Evolutionary conservation across 2,888 invertebrate genomes (phyloP), one percentile per base, ranked within the genome.

Genomic region (Eumacrocentrus americanus): DNA sequence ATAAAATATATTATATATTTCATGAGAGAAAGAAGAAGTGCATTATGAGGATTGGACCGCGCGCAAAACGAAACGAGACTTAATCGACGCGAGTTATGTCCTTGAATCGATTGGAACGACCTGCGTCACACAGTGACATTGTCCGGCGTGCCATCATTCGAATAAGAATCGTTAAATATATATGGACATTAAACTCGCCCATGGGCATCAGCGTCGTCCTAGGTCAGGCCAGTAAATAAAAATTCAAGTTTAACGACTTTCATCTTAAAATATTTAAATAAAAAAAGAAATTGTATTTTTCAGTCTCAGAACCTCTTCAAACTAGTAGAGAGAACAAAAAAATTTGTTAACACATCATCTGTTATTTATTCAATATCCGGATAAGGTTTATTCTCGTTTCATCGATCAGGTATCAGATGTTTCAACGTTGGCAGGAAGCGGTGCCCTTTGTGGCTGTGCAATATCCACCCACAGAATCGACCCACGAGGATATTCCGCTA

Each of bases 21-120:
- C n/a, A n/a, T n/a, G n/a, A n/a, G n/a, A n/a, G n/a, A n/a, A n/a
- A n/a, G n/a, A n/a, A n/a, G n/a, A n/a, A n/a, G n/a, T n/a, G n/a
- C n/a, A n/a, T n/a, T n/a, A n/a, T n/a, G n/a, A n/a, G n/a, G n/a
- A n/a, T n/a, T n/a, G n/a, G n/a, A n/a, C n/a, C n/a, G n/a, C n/a
- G n/a, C n/a, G n/a, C n/a, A n/a, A n/a, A n/a, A n/a, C n/a, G n/a
- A n/a, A n/a, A n/a, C n/a, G n/a, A n/a, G n/a, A n/a, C n/a, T n/a
- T n/a, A n/a, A n/a, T n/a, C n/a, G n/a, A n/a, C n/a, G n/a, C n/a
- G n/a, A n/a, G n/a, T n/a, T n/a, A 20, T 51, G 38, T 35, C 51
- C 51, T 51, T 51, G 51, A 38, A 51, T 51, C 38, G 38, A 22
- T 51, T 70, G 70, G 74, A 76, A 72, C 66, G 69, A 71, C 18